Conservation (phyloP, 2,797 vertebrate genomes). For the Eulemur rubriventer region DNA sequence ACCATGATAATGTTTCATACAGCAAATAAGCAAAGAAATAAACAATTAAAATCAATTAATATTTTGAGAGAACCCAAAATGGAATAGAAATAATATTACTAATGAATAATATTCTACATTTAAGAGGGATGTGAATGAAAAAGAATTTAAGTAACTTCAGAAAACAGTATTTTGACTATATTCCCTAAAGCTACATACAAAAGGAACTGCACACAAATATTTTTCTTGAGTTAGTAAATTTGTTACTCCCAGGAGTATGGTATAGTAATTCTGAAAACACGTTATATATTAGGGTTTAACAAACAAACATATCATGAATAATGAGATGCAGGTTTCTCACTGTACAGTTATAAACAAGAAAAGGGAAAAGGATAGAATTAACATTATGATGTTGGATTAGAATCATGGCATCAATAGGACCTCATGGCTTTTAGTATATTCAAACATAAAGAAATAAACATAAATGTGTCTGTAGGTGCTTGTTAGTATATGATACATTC, state of each 20-base stretch:
- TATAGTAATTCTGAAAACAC: neutral
- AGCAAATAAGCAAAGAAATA: neutral
- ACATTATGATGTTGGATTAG: neutral
- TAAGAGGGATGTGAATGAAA: neutral
- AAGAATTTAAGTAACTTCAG: neutral
- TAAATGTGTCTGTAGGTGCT: neutral
- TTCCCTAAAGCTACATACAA: neutral
- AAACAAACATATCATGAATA: neutral
- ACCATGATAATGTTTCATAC: neutral
- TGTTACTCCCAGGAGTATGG: neutral
- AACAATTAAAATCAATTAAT: neutral
- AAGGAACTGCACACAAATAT: neutral
- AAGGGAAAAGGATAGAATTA: neutral
- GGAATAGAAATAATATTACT: neutral
- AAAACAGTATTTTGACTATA: slow-evolving; percentile 25
- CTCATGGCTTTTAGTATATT: slow-evolving; percentile 4
- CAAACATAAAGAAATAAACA: neutral
- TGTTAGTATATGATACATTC: neutral
- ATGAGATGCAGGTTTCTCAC: neutral
- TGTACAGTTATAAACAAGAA: neutral
- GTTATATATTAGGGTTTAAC: neutral
- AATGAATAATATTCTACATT: neutral
- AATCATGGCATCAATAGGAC: neutral
- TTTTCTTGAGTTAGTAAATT: neutral
- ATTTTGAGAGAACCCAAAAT: neutral